phyloP scores from a whole-genome alignment of 2,797 vertebrate species.

The Sus cebifrons region DNA sequence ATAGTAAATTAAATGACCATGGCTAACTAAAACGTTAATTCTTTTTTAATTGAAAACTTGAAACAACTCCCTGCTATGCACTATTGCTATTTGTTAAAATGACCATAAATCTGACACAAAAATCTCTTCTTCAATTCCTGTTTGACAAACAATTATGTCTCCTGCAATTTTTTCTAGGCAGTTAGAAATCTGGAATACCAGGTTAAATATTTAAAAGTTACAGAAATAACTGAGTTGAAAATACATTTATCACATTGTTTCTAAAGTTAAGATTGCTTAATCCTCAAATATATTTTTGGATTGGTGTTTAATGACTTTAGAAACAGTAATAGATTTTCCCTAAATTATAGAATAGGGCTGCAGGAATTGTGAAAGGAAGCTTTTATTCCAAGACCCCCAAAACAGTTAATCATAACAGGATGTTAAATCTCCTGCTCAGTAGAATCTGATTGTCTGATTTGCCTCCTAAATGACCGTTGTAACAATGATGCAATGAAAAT shows the following conservation, averaged over 20 bases:
- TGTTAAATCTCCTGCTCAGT: not conserved
- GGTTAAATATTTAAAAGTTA: not conserved
- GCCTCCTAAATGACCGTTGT: not conserved
- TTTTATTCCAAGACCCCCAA: not conserved
- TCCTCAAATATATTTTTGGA: not conserved
- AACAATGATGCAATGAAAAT: not conserved
- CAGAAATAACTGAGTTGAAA: not conserved
- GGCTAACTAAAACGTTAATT: not conserved
- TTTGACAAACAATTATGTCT: not conserved
- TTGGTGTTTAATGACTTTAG: slow-evolving; percentile 9
- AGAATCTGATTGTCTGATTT: not conserved
- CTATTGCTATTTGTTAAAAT: not conserved
- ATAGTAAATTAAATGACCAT: not conserved
- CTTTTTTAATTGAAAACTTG: slow-evolving; percentile 20
- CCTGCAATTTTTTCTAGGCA: not conserved
- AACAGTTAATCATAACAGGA: not conserved
- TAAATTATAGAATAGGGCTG: not conserved
- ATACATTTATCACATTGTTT: not conserved
- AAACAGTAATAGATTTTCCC: not conserved
- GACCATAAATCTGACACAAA: not conserved
- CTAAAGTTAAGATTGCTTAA: not conserved
- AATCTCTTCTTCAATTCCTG: not conserved
- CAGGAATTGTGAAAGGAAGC: not conserved
- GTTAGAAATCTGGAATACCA: not conserved
- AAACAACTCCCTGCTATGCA: not conserved